Base-by-base conservation (phyloP, 2,888 invertebrate species). In the Andricus curvator region DNA sequence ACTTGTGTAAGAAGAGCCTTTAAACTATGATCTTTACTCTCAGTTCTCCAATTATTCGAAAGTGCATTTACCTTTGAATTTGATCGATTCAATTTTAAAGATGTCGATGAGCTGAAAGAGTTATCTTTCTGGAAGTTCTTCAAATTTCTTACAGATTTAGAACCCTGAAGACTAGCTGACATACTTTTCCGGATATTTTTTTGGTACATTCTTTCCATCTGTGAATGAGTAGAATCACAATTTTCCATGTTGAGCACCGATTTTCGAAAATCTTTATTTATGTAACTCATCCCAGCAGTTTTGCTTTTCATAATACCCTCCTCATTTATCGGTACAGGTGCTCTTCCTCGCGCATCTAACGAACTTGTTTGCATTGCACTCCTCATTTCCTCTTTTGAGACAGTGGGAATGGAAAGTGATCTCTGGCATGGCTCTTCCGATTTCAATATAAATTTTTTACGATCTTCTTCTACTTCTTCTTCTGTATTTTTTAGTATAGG, bases 191-290 rank as follows among this genome's bases (percentile, higher is more conserved):
- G 89, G 29, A 37, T 83, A 77, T 88, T 91, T 76, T 89, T 89
- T 74, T 86, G 87, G 51, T 82, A 86, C 84, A 86, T 87, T 68
- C 89, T 88, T 80, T 87, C 88, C 64, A 88, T 80, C 85, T 89
- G 87, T 8, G 87, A 88, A 2, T 88, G 81, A 22, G 89, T 86
- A 0, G 88, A 86, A 77, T 92, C 93, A 20, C 93, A 93, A 41
- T 91, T 91, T 51, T 93, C 93, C 93, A 96, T 96, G 91, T 96
- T 96, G 20, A 96, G 90, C 0, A 95, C 95, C 0, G 96, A 96
- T 90, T 96, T 96, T 56, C 96, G 93, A 86, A 96, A 96, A 90
- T 96, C 96, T 92, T 96, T 96, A 90, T 96, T 96, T 33, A 95
- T 94, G 86, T 93, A 93, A 83, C 92, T 93, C 0, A 79, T 77